phyloP scores from a whole-genome alignment of 2,797 vertebrate genomes.

The Siniperca undulata region DNA sequence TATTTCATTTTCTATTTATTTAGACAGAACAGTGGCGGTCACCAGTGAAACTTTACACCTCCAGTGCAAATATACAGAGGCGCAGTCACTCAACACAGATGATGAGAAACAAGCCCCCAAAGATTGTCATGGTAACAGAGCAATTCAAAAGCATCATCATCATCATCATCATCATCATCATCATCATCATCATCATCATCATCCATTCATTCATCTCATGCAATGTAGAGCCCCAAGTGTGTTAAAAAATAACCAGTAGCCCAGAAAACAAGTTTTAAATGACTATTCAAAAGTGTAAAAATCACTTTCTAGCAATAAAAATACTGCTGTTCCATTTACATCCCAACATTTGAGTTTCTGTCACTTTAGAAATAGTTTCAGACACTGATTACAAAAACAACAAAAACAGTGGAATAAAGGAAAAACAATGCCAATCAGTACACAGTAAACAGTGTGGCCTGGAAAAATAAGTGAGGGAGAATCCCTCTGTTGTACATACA shows the following conservation, averaged over 20 bases:
- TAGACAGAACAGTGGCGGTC: conserved; percentile 23
- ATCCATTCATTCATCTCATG: conserved; percentile 47
- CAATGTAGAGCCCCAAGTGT: conserved; percentile 25
- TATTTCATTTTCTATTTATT: conserved; percentile 39
- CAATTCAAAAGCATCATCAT: conserved; percentile 40
- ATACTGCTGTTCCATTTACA: conserved; percentile 77
- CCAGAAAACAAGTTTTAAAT: conserved; percentile 46
- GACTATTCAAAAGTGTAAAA: conserved; percentile 59
- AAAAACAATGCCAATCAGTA: conserved; percentile 55
- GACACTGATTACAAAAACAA: conserved; percentile 56
- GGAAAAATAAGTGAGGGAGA: conserved; percentile 57
- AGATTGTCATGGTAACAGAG: conserved; percentile 73
- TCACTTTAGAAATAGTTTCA: conserved; percentile 55
- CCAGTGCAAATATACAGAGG: conserved; percentile 43
- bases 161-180: conserved; percentile 26
- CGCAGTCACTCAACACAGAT: conserved; percentile 29
- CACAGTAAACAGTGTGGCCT: conserved; percentile 49
- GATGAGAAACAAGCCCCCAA: conserved; percentile 42
- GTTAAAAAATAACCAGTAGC: conserved; percentile 45
- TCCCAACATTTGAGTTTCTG: conserved; percentile 49
- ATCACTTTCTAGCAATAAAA: conserved; percentile 66
- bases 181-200: background rate
- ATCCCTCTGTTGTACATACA: conserved; percentile 55
- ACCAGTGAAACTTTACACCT: conserved; percentile 31
- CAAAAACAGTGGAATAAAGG: conserved; percentile 46